Percentiles rank a stretch among this genome's conserved stretches.
These are phyloP conservation scores for Sinosuthora webbiana DNA, from an alignment of 2,113 vertebrate species.

Conservation along the genomic window DNA sequence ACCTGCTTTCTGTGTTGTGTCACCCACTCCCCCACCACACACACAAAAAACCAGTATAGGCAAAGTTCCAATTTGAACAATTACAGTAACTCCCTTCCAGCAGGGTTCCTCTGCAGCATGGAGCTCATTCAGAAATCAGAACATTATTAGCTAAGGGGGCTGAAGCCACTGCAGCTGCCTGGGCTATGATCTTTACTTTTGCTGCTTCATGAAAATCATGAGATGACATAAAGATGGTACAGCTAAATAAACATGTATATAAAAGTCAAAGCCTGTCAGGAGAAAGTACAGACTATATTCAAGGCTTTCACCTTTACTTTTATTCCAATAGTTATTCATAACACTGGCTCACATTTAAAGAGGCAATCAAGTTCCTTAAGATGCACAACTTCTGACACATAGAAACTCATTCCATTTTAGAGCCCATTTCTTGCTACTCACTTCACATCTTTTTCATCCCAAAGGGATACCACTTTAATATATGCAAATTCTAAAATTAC, in stretches of 20 bases:
- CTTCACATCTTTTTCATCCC: not conserved
- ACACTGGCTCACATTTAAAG: not conserved
- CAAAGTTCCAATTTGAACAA: not conserved
- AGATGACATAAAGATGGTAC: not conserved
- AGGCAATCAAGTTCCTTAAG: not conserved
- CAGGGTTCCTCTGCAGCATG: not conserved
- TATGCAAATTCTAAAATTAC: not conserved
- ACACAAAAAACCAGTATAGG: not conserved
- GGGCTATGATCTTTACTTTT: not conserved
- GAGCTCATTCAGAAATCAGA: not conserved
- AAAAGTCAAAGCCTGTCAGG: not conserved
- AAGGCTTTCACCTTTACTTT: not conserved
- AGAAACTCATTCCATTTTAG: not conserved
- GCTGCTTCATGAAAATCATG: not conserved
- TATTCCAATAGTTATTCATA: not conserved
- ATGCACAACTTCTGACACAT: not conserved
- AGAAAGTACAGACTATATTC: not conserved
- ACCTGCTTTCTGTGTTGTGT: not conserved
- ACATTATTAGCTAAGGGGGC: not conserved
- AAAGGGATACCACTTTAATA: not conserved
- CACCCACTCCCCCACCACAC: accelerated
- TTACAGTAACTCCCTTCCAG: not conserved
- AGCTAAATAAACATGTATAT: not conserved
- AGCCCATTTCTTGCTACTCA: not conserved
- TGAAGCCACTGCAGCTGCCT: not conserved